Percentiles rank a stretch among this genome's conserved stretches.
Evolutionary conservation across 2,888 invertebrate species (phyloP).

Genomic region (Polydrusus cervinus): DNA sequence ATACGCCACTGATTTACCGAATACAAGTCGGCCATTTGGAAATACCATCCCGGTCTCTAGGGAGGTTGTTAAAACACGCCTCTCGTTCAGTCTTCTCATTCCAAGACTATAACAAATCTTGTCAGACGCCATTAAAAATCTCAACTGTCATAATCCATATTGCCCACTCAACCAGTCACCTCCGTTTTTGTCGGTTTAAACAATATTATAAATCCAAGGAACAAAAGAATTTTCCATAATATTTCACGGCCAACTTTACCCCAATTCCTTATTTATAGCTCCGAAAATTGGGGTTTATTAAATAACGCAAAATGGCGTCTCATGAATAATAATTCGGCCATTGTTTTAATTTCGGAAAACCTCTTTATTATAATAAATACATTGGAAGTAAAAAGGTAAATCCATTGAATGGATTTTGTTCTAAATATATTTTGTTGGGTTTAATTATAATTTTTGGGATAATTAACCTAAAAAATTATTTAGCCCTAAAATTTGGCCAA

Average conservation of each 20-base stretch:
- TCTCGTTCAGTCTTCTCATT: too few species aligned
- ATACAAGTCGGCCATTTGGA: too few species aligned
- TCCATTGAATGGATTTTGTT: neutral
- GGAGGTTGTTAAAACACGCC: too few species aligned
- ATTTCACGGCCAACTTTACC: constrained; percentile 4
- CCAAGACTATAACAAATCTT: too few species aligned
- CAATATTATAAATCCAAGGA: constrained; percentile 1
- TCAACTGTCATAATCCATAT: too few species aligned
- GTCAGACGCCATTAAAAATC: too few species aligned
- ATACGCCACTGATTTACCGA: too few species aligned
- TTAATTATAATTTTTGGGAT: too few species aligned
- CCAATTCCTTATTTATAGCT: constrained; percentile 12
- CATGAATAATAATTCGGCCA: constrained; percentile 16
- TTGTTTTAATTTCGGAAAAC: constrained; percentile 15
- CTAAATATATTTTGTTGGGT: neutral
- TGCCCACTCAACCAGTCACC: too few species aligned
- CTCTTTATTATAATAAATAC: constrained; percentile 9
- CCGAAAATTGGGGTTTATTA: constrained; percentile 10
- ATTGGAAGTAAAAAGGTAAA: neutral
- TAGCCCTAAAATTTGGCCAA: too few species aligned
- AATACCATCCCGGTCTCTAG: too few species aligned
- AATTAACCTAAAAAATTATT: too few species aligned
- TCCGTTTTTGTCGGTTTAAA: neutral
- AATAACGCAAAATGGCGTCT: constrained; percentile 8
- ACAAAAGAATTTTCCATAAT: constrained; percentile 3